Evolutionary conservation across 2,113 vertebrate species (phyloP).

Genomic region (Neotoma lepida): DNA sequence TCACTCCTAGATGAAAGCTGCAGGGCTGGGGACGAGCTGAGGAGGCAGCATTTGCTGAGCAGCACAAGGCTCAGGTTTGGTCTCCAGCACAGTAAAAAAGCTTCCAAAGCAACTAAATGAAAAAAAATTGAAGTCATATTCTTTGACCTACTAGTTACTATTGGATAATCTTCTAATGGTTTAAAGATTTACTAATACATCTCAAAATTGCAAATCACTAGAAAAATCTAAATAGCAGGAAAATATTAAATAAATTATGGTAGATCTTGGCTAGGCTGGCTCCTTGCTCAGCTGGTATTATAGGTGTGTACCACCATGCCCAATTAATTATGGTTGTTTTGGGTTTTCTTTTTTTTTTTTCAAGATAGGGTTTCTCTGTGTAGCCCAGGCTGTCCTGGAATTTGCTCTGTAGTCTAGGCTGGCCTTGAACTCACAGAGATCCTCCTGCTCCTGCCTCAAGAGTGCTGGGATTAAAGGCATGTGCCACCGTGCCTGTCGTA

Average conservation of each 20-base stretch:
- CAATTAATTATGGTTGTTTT: background rate
- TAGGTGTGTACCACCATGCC: background rate
- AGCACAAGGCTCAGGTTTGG: background rate
- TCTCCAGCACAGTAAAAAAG: background rate
- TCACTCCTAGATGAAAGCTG: background rate
- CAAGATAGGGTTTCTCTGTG: background rate
- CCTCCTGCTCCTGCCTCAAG: background rate
- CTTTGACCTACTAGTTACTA: background rate
- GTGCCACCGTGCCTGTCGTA: background rate
- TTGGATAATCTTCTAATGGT: background rate
- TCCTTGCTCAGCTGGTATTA: background rate
- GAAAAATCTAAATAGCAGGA: background rate
- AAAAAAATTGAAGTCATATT: background rate
- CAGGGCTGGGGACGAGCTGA: background rate
- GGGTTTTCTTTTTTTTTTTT: no score
- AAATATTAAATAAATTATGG: background rate
- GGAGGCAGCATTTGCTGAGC: background rate
- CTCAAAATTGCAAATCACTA: background rate
- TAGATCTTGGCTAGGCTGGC: background rate
- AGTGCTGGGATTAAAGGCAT: background rate
- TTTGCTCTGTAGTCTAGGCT: background rate
- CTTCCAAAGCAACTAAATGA: background rate
- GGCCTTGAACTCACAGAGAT: background rate
- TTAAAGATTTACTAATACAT: constrained; percentile 2
- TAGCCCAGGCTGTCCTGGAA: background rate